phyloP scores from a whole-genome alignment of 2,113 vertebrate genomes.

The Neotoma lepida region DNA sequence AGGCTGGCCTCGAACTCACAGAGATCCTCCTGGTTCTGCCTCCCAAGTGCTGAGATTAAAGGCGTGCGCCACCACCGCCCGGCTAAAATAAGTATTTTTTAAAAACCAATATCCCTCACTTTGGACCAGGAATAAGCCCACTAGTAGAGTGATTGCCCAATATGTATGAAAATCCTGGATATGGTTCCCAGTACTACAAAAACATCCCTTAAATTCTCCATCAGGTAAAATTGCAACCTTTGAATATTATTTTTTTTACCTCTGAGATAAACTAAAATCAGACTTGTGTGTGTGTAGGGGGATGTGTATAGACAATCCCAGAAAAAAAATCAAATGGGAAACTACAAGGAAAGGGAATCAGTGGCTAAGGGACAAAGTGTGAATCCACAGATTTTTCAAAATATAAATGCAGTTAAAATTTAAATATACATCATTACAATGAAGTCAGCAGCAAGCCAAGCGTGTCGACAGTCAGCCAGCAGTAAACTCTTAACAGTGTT shows the following conservation, averaged over 20 bases:
- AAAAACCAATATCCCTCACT: not conserved
- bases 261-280: constrained; percentile 27
- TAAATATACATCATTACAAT: constrained; percentile 27
- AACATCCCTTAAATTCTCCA: not conserved
- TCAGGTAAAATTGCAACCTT: not conserved
- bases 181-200: not conserved
- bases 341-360: not conserved
- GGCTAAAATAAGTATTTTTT: too few species aligned
- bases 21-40: too few species aligned
- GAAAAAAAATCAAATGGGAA: not conserved
- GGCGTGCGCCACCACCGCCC: too few species aligned
- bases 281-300: not conserved
- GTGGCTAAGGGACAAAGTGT: not conserved
- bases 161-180: not conserved
- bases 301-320: not conserved
- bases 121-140: not conserved
- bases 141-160: not conserved
- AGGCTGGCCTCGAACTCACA: too few species aligned
- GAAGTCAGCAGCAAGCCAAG: not conserved
- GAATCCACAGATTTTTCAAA: constrained; percentile 32
- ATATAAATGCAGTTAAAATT: constrained; percentile 23
- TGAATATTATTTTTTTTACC: not conserved
- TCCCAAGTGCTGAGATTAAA: too few species aligned
- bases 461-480: not conserved
- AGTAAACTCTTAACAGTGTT: not conserved